Percentiles rank a stretch among this genome's conserved stretches.
Evolutionary conservation across 2,888 invertebrate genomes (phyloP).

Genomic region (Strigamia crassipes): DNA sequence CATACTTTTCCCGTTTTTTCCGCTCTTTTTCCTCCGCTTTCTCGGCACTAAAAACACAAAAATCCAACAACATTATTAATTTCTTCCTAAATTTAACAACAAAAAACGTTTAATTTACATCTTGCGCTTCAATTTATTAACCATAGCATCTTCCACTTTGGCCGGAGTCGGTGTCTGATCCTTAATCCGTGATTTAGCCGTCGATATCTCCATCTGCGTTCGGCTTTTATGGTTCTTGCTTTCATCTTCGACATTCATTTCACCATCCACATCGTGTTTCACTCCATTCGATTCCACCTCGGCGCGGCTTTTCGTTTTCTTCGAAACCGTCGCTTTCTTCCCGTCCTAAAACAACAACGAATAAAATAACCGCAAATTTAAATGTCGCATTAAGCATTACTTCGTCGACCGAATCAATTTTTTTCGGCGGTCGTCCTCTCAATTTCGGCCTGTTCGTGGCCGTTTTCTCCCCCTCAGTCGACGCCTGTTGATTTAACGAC

Average conservation of each 20-base stretch:
- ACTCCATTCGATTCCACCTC: background rate
- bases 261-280: background rate
- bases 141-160: background rate
- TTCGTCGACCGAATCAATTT: no score
- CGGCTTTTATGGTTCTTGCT: background rate
- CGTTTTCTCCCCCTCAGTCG: no score
- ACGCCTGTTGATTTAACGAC: no score
- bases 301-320: background rate
- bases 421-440: no score
- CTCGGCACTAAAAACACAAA: constrained; percentile 47
- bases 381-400: no score
- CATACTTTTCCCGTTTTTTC: constrained; percentile 49
- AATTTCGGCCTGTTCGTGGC: no score
- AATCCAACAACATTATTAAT: no score
- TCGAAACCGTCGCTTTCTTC: background rate
- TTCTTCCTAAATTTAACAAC: no score
- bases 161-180: background rate
- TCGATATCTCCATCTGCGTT: background rate
- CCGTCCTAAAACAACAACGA: no score
- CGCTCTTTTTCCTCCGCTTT: constrained; percentile 50
- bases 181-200: background rate
- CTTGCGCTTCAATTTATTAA: background rate
- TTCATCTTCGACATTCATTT: background rate
- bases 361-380: no score
- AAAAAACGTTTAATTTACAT: background rate